These are phyloP conservation scores for Mycogona germanica DNA, from an alignment of 2,888 invertebrate genomes.

Conservation along the genomic window DNA sequence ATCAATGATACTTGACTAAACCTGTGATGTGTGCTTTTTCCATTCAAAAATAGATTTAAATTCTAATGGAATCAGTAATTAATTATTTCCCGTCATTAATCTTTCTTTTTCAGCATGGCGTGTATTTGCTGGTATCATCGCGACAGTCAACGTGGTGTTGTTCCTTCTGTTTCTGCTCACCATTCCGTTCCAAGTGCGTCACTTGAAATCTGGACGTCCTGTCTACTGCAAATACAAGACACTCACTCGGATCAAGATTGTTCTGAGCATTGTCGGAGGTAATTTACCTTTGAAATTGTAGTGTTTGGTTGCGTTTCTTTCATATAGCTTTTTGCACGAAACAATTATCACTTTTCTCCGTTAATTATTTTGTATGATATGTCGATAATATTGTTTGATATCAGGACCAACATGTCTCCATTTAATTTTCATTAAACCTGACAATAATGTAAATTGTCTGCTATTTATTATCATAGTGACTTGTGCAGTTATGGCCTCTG, in stretches of 20 bases:
- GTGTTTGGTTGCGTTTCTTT: neutral
- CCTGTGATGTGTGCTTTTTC: too few relatives aligned
- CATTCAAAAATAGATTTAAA: too few relatives aligned
- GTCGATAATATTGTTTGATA: too few relatives aligned
- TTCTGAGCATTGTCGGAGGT: slow-evolving; percentile 17
- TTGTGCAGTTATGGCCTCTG: slow-evolving; percentile 16
- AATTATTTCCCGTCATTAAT: too few relatives aligned
- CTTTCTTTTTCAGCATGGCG: slow-evolving; percentile 12
- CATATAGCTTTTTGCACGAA: too few relatives aligned
- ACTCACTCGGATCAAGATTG: slow-evolving; percentile 12
- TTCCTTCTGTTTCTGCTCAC: slow-evolving; percentile 8
- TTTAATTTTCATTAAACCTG: too few relatives aligned
- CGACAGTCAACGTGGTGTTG: slow-evolving; percentile 13
- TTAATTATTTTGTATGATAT: too few relatives aligned
- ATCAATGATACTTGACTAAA: too few relatives aligned
- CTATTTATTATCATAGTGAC: neutral
- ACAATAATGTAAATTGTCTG: neutral
- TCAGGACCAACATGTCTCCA: too few relatives aligned
- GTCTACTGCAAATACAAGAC: slow-evolving; percentile 17
- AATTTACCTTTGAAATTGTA: neutral
- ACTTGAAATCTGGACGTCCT: slow-evolving; percentile 4
- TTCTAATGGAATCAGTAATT: too few relatives aligned
- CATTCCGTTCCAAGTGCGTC: slow-evolving; percentile 14
- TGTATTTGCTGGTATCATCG: slow-evolving; percentile 19
- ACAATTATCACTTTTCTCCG: too few relatives aligned